Evolutionary conservation across 2,113 vertebrate genomes (phyloP), one percentile per base, ranked within the genome.

Genomic region (Phoxinus phoxinus): DNA sequence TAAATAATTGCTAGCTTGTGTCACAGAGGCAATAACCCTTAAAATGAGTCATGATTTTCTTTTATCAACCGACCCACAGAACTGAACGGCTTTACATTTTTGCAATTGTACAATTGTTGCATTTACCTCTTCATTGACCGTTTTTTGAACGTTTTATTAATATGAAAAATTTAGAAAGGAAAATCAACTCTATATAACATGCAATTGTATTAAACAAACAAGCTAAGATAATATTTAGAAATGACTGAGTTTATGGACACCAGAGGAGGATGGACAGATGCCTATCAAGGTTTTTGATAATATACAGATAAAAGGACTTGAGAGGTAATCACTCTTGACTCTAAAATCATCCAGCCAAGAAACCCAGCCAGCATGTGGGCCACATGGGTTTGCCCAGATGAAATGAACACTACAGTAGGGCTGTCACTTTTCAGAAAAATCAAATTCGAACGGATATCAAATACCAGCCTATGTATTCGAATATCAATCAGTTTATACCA

Each of bases 1-100:
- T 19, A 13, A 81, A 51, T 10, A 81, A 51, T 81, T 46, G 4
- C 41, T 51, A 48, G 32, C 79, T 81, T 81, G 79, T 61, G 25
- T 67, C 41, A 81, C 30, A 13, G 21, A 32, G 17, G 79, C 61
- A 81, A 81, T 81, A 81, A 69, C 15, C 11, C 25, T 76, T 65
- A 21, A 65, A 67, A 51, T 51, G 61, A 5, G 11, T 69, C 79
- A 81, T 3, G 0, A 10, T 41, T 41, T 59, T 27, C 58, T 81
- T 80, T 81, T 46, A 81, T 46, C 61, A 53, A 8, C 0, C 1
- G 9, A 1, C 9, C n/a, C 5, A 27, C 2, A 67, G 27, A 53
- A 27, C 37, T 67, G 17, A 81, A 67, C 0, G 13, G 27, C 25
- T 21, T 81, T 12, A 21, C n/a, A 2, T 61, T 44, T 56, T 19